A percentile compares a stretch with the other conserved stretches of the same genome.
These are phyloP conservation scores for Netelia virgata DNA, from an alignment of 2,888 invertebrate species.

Conservation along the genomic window DNA sequence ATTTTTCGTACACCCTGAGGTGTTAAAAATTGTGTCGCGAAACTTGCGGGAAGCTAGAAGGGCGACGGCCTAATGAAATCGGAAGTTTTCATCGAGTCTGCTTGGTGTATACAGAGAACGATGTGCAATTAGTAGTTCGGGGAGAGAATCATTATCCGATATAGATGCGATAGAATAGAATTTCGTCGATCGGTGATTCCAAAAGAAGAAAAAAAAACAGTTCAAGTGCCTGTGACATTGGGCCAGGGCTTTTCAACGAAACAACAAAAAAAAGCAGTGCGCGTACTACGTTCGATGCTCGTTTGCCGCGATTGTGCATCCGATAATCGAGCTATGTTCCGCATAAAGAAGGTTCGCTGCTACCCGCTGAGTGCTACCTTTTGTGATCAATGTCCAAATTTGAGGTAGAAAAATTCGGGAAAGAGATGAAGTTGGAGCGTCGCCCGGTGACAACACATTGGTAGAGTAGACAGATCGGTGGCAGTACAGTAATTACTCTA, in stretches of 20 bases:
- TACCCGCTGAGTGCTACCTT: conserved; percentile 46
- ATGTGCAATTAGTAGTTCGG: not conserved
- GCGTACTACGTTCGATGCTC: conserved; percentile 21
- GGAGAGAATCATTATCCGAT: too few relatives aligned
- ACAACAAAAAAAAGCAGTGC: conserved; percentile 2
- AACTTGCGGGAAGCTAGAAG: conserved; percentile 28
- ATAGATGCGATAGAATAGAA: not conserved
- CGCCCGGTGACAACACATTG: conserved; percentile 66
- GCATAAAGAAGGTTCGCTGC: not conserved
- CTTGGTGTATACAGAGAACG: too few relatives aligned
- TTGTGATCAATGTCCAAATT: conserved; percentile 69
- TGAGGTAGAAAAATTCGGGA: conserved; percentile 79
- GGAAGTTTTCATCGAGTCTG: conserved; percentile 2
- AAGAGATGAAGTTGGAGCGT: conserved; percentile 72
- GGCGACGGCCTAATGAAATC: conserved; percentile 35
- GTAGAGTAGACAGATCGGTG: conserved; percentile 76
- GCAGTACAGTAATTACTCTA: conserved; percentile 73
- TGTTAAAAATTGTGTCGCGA: conserved; percentile 5
- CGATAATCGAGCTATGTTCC: conserved; percentile 27
- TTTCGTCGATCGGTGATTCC: not conserved
- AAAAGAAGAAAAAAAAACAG: not conserved
- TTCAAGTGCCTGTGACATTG: not conserved
- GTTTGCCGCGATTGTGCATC: conserved; percentile 55
- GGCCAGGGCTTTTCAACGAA: not conserved
- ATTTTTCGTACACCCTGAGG: conserved; percentile 11